These are phyloP conservation scores for Gallinago solitaria DNA, from an alignment of 2,797 vertebrate species.

Conservation along the genomic window DNA sequence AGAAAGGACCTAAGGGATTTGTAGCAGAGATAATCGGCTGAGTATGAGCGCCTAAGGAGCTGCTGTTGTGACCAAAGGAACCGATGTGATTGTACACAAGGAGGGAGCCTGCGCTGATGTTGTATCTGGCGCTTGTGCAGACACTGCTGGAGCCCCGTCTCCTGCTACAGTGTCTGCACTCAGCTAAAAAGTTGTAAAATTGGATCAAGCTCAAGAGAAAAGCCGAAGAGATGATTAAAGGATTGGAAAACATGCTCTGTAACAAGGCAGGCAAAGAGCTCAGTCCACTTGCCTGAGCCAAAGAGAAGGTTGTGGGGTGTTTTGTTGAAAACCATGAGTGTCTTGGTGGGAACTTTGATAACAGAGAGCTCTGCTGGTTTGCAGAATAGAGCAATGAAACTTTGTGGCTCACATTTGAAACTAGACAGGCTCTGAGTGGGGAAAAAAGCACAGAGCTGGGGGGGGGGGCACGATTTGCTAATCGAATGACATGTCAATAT, in stretches of 20 bases:
- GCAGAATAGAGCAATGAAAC: neutral
- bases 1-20: neutral
- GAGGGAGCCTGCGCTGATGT: neutral
- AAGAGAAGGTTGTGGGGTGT: neutral
- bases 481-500: neutral
- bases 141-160: neutral
- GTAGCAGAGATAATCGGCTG: neutral
- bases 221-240: slow-evolving; percentile 21
- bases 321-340: neutral
- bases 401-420: neutral
- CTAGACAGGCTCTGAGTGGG: neutral
- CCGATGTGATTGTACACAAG: neutral
- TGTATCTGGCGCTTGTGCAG: neutral
- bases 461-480: neutral
- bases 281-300: neutral
- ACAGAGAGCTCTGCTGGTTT: neutral
- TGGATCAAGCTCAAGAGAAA: slow-evolving; percentile 25
- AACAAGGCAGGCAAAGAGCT: neutral
- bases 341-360: neutral
- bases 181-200: slow-evolving; percentile 12
- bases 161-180: neutral
- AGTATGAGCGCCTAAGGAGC: neutral
- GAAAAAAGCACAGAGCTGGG: neutral
- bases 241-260: neutral
- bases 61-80: neutral